phyloP scores from a whole-genome alignment of 2,888 invertebrate genomes.

The Poecilus cupreus region DNA sequence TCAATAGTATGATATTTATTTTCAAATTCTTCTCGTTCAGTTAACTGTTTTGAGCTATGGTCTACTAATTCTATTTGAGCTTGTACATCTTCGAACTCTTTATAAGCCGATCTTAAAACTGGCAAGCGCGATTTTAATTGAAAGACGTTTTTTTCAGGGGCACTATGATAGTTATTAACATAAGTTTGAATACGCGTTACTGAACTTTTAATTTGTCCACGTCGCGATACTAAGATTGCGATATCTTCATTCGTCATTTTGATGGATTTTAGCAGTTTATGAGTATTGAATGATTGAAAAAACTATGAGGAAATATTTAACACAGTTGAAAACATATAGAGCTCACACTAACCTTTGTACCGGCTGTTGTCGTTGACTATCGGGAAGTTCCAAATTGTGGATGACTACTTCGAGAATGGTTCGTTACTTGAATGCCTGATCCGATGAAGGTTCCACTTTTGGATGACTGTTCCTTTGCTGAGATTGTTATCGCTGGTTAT shows the following conservation, averaged over 20 bases:
- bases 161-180: too few relatives aligned
- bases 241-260: too few relatives aligned
- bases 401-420: neutral
- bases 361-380: neutral
- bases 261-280: neutral
- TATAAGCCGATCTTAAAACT: neutral
- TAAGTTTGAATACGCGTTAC: too few relatives aligned
- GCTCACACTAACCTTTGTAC: conserved; percentile 5
- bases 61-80: neutral
- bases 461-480: neutral
- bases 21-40: neutral
- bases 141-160: too few relatives aligned
- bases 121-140: neutral
- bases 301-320: neutral
- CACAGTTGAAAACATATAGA: neutral
- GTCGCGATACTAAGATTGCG: too few relatives aligned
- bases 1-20: neutral
- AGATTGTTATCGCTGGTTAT: neutral
- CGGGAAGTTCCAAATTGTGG: neutral
- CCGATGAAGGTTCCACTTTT: neutral
- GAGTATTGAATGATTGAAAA: neutral
- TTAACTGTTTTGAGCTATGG: neutral
- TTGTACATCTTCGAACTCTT: neutral
- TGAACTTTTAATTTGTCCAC: too few relatives aligned
- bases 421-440: neutral